Evolutionary conservation across 1,140 invertebrate genomes (phyloP), one percentile per base, ranked within the genome.

Genomic region (Caenorhabditis latens): DNA sequence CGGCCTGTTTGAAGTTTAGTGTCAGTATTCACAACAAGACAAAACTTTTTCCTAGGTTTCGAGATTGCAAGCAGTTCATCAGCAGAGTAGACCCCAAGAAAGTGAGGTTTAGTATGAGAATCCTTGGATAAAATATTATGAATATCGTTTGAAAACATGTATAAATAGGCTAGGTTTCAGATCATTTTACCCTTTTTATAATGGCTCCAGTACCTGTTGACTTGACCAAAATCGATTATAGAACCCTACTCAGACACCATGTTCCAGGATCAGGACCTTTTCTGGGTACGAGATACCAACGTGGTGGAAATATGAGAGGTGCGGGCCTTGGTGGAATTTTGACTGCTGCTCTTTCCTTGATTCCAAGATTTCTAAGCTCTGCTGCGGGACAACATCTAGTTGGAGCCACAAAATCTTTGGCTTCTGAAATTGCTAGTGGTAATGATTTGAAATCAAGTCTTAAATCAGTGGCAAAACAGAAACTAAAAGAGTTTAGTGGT

Each of bases 371-470:
- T n/a, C 7, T 58, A 7, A 58, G n/a, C n/a, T 58, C 57, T 14
- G 14, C 57, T 1, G 14, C n/a, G 14, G 57, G 57, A 19, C 14
- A 58, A 4, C 57, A 58, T 7, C 6, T 58, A 16, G 14, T 58
- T 0, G n/a, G 57, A 19, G 57, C 57, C 6, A 19, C 13, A 7
- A 58, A 58, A 8, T 16, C 14, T n/a, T 19, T 58, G n/a, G n/a
- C 57, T 7, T 16, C 57, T 14, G 57, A 58, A 58, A 16, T 58
- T 16, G 57, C 57, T 19, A 16, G n/a, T n/a, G 57, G 57, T 58
- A 58, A 58, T n/a, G 57, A 58, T n/a, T n/a, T 58, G n/a, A 58
- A 58, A 58, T 58, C 57, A 14, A 58, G 57, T 21, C 7, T 58
- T 16, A 58, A 58, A n/a, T 19, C 14, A 1, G 57, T 58, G 1